Evolutionary conservation across 2,113 vertebrate species (phyloP).

Genomic region (Micromys minutus): DNA sequence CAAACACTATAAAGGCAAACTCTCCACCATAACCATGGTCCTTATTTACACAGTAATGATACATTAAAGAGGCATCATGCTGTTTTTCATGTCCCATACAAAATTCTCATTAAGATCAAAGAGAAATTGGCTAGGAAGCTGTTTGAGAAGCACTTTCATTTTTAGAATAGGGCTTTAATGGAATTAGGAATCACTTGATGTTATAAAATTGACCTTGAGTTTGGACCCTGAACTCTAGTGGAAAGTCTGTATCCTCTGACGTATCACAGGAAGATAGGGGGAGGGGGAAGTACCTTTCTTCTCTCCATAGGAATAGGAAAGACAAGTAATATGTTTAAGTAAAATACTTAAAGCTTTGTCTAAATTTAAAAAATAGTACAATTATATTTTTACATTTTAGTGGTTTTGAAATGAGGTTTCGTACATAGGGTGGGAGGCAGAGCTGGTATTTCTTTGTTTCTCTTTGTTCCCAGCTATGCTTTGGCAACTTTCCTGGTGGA

Average conservation of each 20-base stretch:
- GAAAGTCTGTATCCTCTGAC: not conserved
- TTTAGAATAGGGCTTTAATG: not conserved
- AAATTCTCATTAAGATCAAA: constrained; percentile 22
- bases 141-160: not conserved
- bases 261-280: not conserved
- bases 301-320: not conserved
- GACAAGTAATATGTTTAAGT: not conserved
- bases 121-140: not conserved
- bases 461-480: constrained; percentile 29
- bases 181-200: not conserved
- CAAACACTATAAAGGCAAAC: constrained; percentile 83
- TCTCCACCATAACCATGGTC: not conserved
- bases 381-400: not conserved
- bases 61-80: not conserved
- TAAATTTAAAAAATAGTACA: not conserved
- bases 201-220: not conserved
- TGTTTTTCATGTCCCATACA: constrained; percentile 41
- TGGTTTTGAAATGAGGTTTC: constrained; percentile 52
- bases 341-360: not conserved
- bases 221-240: not conserved
- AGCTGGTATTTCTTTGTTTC: constrained; percentile 23
- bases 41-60: not conserved
- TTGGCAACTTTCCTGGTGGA: constrained; percentile 29
- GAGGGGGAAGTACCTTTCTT: not conserved
- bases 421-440: constrained; percentile 14